These are phyloP conservation scores for Buceros bicornis DNA, from an alignment of 2,797 vertebrate species.

Conservation along the genomic window DNA sequence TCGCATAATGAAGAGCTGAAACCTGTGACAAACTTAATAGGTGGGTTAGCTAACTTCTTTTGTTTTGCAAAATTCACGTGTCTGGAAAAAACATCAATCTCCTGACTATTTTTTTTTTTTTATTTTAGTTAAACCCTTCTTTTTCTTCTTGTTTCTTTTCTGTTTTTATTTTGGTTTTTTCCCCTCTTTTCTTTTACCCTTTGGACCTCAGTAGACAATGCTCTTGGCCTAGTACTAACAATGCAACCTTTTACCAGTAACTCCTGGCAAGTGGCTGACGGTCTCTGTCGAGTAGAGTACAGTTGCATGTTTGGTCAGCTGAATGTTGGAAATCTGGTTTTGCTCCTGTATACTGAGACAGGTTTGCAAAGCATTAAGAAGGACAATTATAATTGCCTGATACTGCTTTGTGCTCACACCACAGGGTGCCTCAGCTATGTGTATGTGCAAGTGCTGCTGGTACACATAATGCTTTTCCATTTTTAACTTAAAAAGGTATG, in stretches of 20 bases:
- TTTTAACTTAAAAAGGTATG: not conserved
- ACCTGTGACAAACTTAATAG: not conserved
- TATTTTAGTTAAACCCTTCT: not conserved
- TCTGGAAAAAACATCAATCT: not conserved
- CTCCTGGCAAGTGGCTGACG: not conserved
- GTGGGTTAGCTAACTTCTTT: not conserved
- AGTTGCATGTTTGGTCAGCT: not conserved
- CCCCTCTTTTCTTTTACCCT: not conserved
- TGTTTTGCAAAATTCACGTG: not conserved
- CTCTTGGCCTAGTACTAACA: not conserved
- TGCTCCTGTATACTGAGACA: accelerated
- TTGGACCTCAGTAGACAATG: not conserved
- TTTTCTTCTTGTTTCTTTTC: not conserved
- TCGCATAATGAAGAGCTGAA: not conserved
- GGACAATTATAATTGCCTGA: not conserved
- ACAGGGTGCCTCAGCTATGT: not conserved
- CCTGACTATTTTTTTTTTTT: not conserved
- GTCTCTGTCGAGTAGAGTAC: not conserved
- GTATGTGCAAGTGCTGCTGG: not conserved
- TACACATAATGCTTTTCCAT: not conserved
- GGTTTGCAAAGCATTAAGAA: not conserved
- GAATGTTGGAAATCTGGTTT: not conserved
- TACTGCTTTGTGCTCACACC: not conserved
- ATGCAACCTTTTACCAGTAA: not conserved
- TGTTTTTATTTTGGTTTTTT: too few relatives aligned